Evolutionary conservation across 64 coral and sea anemone genomes (phyloP), one percentile per base, ranked within the genome.

Genomic region (Anthopleura sola): DNA sequence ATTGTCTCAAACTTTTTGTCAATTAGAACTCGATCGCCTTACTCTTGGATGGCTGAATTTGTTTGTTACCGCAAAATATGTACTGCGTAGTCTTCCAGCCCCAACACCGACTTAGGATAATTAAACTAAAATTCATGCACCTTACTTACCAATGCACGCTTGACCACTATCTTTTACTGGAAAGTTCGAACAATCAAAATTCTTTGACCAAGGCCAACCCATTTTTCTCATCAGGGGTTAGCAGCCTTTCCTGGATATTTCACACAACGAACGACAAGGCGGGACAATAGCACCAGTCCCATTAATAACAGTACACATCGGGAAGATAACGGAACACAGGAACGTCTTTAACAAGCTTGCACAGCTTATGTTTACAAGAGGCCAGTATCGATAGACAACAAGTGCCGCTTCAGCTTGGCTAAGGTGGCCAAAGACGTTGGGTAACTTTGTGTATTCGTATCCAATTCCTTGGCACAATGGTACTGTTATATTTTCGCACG

Each of bases 121-220:
- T n/a, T n/a, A n/a, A n/a, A n/a, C n/a, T n/a, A n/a, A n/a, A n/a
- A n/a, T n/a, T n/a, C n/a, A 40, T 40, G 6, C 6, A 2, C 6
- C 6, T 3, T 40, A 40, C 39, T 40, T 40, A 40, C 39, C 2
- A 14, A 56, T 56, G 54, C 54, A 56, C 12, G 20, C 15, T 20
- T 56, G 15, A 16, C 13, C 54, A 20, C 16, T 18, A 19, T 5
- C 54, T 56, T 56, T 20, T 20, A 19, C 54, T 56, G 95, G 95
- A 76, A 94, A 91, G 37, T 89, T 88, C 12, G 93, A 86, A 49
- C 95, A 98, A 21, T 85, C 71, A 33, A 98, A 78, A 1, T 89
- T 87, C 31, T 87, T 83, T 6, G 95, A 92, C 95, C 95, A 98
- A 6, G 60, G 55, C n/a, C 88, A 91, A 13, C 90, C 88, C 78